These are phyloP conservation scores for Hydrotaea cyrtoneurina DNA, from an alignment of 2,888 invertebrate species.

Conservation along the genomic window DNA sequence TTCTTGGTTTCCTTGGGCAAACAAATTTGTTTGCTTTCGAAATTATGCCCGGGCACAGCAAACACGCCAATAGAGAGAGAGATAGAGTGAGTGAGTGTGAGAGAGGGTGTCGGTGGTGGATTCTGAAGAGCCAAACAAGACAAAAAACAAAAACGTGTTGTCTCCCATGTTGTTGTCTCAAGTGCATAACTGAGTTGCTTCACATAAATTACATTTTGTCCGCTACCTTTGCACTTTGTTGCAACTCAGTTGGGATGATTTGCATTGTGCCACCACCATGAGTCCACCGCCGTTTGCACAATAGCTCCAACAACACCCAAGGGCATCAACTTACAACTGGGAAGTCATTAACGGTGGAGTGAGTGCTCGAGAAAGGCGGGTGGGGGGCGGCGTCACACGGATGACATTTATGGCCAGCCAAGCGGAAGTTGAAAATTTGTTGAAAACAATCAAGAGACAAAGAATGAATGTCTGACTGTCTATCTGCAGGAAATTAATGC, in stretches of 20 bases:
- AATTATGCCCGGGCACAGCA: conserved; percentile 1
- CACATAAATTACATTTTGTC: conserved; percentile 55
- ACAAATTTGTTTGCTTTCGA: conserved; percentile 20
- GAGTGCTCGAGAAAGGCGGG: no score
- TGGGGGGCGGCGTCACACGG: background rate
- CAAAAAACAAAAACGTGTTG: background rate
- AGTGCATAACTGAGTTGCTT: conserved; percentile 50
- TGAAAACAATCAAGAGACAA: background rate
- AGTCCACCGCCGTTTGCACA: background rate
- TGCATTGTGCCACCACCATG: conserved; percentile 13
- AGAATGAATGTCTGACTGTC: background rate
- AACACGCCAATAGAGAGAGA: background rate
- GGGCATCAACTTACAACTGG: conserved; percentile 23
- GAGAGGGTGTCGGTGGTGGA: background rate
- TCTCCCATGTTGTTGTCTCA: conserved; percentile 37
- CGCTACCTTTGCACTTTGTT: conserved; percentile 38
- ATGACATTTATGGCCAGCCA: background rate
- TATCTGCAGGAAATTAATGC: background rate
- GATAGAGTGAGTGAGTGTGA: no score
- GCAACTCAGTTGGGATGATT: background rate
- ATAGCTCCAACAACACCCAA: conserved; percentile 21
- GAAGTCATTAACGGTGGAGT: background rate
- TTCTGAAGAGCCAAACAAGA: background rate
- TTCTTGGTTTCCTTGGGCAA: background rate
- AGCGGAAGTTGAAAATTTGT: conserved; percentile 5